Conservation (phyloP, 2,113 vertebrate genomes). For the Phocoena phocoena region DNA sequence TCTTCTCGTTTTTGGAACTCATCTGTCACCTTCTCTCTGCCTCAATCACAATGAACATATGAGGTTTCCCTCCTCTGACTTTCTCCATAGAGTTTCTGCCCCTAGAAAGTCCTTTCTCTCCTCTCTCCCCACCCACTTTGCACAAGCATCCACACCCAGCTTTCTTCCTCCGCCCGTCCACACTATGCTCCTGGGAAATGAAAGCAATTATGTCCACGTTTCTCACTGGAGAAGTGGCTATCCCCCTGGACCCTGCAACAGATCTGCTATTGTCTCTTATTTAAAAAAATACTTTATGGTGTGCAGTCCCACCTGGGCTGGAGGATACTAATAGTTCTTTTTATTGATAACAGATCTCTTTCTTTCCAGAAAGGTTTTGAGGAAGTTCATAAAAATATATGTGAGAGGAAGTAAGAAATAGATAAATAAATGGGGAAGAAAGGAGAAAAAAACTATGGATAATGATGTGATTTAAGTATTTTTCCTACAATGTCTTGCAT, state of each 20-base stretch:
- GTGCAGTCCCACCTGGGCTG: neutral
- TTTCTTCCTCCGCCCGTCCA: neutral
- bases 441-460: neutral
- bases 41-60: neutral
- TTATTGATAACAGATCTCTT: neutral
- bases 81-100: neutral
- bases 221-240: neutral
- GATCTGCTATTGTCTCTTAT: neutral
- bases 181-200: neutral
- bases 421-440: neutral
- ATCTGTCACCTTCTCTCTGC: neutral
- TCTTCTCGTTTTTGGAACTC: neutral
- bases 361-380: neutral
- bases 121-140: neutral
- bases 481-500: neutral
- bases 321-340: neutral
- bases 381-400: neutral
- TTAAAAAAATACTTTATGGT: neutral
- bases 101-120: neutral
- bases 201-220: neutral
- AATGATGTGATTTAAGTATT: neutral
- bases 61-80: neutral
- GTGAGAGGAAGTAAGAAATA: neutral
- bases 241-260: no score
- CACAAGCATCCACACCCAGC: no score